A percentile compares a stretch with the other conserved stretches of the same genome.
Evolutionary conservation across 2,113 vertebrate species (phyloP).

Genomic region (Pluvialis apricaria): DNA sequence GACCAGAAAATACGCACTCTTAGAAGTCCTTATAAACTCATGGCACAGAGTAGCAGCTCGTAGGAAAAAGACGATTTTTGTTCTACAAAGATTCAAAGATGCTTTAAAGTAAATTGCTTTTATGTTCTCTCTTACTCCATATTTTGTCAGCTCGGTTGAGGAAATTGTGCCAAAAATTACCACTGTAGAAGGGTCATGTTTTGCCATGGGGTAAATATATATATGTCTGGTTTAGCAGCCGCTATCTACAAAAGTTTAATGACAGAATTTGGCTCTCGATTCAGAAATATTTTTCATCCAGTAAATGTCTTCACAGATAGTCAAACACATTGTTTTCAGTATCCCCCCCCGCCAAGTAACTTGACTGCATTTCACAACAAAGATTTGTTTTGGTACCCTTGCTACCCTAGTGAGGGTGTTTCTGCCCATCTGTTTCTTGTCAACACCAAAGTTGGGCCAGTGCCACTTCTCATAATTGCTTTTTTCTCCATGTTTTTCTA

Average conservation of each 20-base stretch:
- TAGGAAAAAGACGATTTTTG: background rate
- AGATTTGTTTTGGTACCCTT: background rate
- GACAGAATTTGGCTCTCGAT: background rate
- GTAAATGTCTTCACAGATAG: background rate
- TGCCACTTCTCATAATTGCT: constrained; percentile 40
- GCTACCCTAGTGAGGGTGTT: background rate
- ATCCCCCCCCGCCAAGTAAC: background rate
- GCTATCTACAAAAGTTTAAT: background rate
- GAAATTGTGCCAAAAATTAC: constrained; percentile 6
- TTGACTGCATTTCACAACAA: background rate
- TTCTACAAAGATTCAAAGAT: background rate
- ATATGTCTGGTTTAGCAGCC: background rate
- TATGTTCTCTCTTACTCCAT: background rate
- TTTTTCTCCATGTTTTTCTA: background rate
- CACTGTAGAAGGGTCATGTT: background rate
- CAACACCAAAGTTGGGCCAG: constrained; percentile 22
- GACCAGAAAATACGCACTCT: accelerated
- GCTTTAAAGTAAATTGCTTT: background rate
- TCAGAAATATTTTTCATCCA: background rate
- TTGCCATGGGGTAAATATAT: background rate
- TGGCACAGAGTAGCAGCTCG: background rate
- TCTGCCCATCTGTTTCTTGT: constrained; percentile 36
- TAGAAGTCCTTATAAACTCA: background rate
- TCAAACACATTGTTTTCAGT: background rate
- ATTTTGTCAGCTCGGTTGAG: background rate